phyloP scores from a whole-genome alignment of 2,888 invertebrate species.

The Pharmacophagus antenor region DNA sequence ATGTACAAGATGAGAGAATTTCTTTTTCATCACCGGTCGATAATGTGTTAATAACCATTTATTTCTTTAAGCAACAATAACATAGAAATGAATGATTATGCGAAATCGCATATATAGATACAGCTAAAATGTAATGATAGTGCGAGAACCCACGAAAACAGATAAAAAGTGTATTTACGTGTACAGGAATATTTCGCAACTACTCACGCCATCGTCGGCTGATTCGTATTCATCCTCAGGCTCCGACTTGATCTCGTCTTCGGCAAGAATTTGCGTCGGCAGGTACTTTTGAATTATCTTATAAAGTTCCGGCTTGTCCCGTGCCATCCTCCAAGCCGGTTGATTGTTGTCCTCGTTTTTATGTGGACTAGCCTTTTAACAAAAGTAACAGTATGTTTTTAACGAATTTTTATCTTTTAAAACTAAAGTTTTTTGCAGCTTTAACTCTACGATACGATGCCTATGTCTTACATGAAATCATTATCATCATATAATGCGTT shows the following conservation, averaged over 20 bases:
- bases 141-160: too few species aligned
- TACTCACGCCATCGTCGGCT: slow-evolving; percentile 69
- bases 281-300: slow-evolving; percentile 39
- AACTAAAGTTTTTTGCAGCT: too few species aligned
- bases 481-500: too few species aligned
- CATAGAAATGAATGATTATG: too few species aligned
- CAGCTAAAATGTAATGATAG: neutral
- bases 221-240: slow-evolving; percentile 71
- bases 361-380: slow-evolving; percentile 56
- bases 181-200: neutral
- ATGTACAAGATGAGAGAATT: too few species aligned
- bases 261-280: slow-evolving; percentile 35
- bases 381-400: slow-evolving; percentile 2
- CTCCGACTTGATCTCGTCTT: slow-evolving; percentile 59
- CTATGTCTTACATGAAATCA: too few species aligned
- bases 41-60: too few species aligned
- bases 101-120: neutral
- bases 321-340: slow-evolving; percentile 55
- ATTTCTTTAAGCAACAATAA: too few species aligned
- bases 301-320: slow-evolving; percentile 47
- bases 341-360: slow-evolving; percentile 44
- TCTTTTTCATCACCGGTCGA: too few species aligned
- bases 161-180: too few species aligned
- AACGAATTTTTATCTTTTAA: too few species aligned
- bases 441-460: too few species aligned